Evolutionary conservation across 1,140 invertebrate genomes (phyloP), one percentile per base, ranked within the genome.

Genomic region (Drosophila truncata): DNA sequence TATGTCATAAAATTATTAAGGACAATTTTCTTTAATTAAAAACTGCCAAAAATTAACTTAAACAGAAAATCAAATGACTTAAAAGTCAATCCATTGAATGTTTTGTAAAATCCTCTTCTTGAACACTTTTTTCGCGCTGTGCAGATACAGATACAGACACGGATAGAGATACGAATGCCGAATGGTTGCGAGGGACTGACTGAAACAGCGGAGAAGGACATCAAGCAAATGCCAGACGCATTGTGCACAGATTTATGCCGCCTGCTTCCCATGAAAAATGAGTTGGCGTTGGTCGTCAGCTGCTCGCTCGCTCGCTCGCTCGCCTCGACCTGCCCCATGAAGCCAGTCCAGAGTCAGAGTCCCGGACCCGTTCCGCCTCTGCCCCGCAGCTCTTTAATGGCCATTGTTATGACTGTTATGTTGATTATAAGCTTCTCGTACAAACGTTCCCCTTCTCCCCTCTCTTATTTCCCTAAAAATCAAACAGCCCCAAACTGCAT

Each of bases 171-270:
- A 60, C 55, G 47, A 23, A 59, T 33, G 39, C 7, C 33, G 31
- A 59, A 46, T 33, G 31, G 23, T 31, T 25, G 10, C 18, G 25
- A 55, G 37, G 14, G 23, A 31, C 23, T 50, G 16, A 37, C 23
- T 50, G 50, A 33, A 33, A 13, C 33, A 31, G 74, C 35, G 70
- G 42, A 60, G 69, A 44, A 44, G 76, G 69, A 46, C 79, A 82
- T 82, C 79, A 81, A 72, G 66, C 72, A 63, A 82, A 73, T 65
- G 79, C 80, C 80, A 82, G 60, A 72, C 66, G 74, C 79, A 82
- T 66, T 78, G 80, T 78, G 80, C 79, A 82, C 79, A 82, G 80
- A 82, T 82, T 82, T 82, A 82, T 82, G 73, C 66, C 67, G 58
- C 58, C 59, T 75, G 52, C 52, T 52, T 35, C 35, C 69, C 62